Evolutionary conservation across 2,113 vertebrate genomes (phyloP).

Genomic region (Dolichallabes microphthalmus): DNA sequence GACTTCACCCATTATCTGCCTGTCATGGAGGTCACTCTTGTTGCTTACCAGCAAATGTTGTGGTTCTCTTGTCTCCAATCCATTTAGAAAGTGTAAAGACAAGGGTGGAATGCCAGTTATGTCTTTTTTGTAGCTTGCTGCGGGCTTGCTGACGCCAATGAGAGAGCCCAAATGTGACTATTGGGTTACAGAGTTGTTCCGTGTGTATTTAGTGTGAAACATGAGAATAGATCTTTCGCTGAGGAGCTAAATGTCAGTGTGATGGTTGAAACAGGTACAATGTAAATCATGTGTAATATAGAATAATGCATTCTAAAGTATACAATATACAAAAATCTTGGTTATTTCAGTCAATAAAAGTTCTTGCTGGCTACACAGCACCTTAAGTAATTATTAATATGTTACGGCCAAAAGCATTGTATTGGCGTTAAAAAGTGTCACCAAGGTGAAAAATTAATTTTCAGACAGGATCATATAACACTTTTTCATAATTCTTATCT

Average conservation of each 20-base stretch:
- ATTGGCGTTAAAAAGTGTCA: too few species aligned
- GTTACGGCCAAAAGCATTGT: too few species aligned
- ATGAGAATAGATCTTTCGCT: constrained; percentile 78
- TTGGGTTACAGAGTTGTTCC: constrained; percentile 88
- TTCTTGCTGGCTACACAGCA: too few species aligned
- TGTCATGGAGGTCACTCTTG: constrained; percentile 73
- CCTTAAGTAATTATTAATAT: background rate
- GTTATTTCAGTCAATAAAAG: background rate
- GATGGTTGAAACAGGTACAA: constrained; percentile 2
- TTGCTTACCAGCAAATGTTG: constrained; percentile 79
- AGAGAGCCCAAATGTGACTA: constrained; percentile 84
- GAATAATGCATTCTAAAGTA: background rate
- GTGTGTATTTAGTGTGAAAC: constrained; percentile 85
- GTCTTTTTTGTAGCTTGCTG: constrained; percentile 76
- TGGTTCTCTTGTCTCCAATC: constrained; percentile 76
- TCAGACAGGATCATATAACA: too few species aligned
- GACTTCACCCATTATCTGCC: constrained; percentile 79
- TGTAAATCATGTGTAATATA: background rate
- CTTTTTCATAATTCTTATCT: too few species aligned
- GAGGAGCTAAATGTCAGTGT: constrained; percentile 72
- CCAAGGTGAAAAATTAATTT: too few species aligned
- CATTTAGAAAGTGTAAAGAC: constrained; percentile 79
- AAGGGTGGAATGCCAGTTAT: constrained; percentile 87
- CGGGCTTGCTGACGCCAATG: constrained; percentile 85
- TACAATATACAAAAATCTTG: background rate